These are phyloP conservation scores for Oscheius myriophilus DNA, from an alignment of 2,888 invertebrate species.

Conservation along the genomic window DNA sequence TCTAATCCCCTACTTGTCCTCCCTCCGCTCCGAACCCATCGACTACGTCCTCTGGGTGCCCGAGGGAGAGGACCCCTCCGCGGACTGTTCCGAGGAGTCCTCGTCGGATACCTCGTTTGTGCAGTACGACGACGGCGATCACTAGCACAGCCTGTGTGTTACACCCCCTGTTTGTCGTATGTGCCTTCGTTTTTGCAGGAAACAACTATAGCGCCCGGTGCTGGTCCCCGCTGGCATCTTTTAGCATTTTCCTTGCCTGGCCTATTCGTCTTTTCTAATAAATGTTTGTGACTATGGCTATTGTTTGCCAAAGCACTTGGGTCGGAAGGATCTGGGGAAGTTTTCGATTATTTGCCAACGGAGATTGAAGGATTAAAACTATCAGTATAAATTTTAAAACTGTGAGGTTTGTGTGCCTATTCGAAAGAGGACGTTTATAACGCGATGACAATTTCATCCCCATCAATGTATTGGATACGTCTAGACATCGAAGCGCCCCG, in stretches of 20 bases:
- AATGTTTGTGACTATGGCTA: not conserved
- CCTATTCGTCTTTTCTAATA: not conserved
- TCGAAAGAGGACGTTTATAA: no score
- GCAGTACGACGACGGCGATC: no score
- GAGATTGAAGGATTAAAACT: no score
- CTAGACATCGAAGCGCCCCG: no score
- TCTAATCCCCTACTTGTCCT: slow-evolving; percentile 47
- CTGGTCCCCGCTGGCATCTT: slow-evolving; percentile 9
- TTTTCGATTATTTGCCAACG: no score
- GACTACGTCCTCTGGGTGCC: slow-evolving; percentile 39
- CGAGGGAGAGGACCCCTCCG: slow-evolving; percentile 28
- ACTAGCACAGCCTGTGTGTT: not conserved
- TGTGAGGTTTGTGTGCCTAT: no score
- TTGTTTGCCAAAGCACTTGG: not conserved
- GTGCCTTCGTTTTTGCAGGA: slow-evolving; percentile 6
- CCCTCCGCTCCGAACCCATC: slow-evolving; percentile 33
- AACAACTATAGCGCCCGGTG: not conserved
- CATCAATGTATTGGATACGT: no score
- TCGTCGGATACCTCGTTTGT: not conserved
- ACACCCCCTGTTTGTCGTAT: slow-evolving; percentile 19
- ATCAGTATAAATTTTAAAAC: no score
- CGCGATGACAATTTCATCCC: no score
- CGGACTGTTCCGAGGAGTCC: slow-evolving; percentile 5
- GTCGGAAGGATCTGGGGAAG: not conserved
- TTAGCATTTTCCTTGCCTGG: not conserved